Percentiles rank a stretch among this genome's conserved stretches.
These are phyloP conservation scores for Drosophila simulans DNA, from an alignment of 1,140 invertebrate genomes.

Conservation along the genomic window DNA sequence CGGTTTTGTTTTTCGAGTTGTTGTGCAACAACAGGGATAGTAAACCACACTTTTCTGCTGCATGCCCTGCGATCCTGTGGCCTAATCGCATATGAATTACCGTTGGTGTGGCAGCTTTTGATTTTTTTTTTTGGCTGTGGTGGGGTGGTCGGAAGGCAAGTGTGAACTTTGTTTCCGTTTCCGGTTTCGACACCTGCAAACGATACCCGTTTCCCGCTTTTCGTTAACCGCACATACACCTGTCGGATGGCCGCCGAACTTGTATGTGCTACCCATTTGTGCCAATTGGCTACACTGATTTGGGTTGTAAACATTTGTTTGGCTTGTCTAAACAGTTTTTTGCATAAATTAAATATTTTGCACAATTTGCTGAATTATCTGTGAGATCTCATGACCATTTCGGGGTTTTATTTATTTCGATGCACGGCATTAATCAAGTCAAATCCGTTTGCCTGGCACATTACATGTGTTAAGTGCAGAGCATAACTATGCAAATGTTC, in stretches of 20 bases:
- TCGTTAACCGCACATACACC: constrained; percentile 28
- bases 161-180: constrained; percentile 53
- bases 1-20: constrained; percentile 31
- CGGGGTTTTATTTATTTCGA: neutral
- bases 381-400: neutral
- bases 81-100: constrained; percentile 29
- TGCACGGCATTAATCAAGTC: neutral
- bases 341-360: constrained; percentile 38
- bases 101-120: constrained; percentile 12
- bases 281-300: constrained; percentile 25
- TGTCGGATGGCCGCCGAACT: neutral
- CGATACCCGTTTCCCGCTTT: neutral
- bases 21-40: constrained; percentile 7
- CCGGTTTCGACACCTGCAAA: constrained; percentile 47
- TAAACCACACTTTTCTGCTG: constrained; percentile 13
- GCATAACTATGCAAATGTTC: constrained; percentile 64
- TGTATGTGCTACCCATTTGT: neutral
- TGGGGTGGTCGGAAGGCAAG: constrained; percentile 22
- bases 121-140: constrained; percentile 10
- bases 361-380: constrained; percentile 17
- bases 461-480: constrained; percentile 71
- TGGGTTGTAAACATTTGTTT: constrained; percentile 31
- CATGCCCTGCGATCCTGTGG: constrained; percentile 5
- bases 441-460: constrained; percentile 15
- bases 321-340: constrained; percentile 23